Percentiles rank a stretch among this genome's conserved stretches.
Conservation (phyloP, 2,888 invertebrate genomes). For the Carpatolechia fugitivella region DNA sequence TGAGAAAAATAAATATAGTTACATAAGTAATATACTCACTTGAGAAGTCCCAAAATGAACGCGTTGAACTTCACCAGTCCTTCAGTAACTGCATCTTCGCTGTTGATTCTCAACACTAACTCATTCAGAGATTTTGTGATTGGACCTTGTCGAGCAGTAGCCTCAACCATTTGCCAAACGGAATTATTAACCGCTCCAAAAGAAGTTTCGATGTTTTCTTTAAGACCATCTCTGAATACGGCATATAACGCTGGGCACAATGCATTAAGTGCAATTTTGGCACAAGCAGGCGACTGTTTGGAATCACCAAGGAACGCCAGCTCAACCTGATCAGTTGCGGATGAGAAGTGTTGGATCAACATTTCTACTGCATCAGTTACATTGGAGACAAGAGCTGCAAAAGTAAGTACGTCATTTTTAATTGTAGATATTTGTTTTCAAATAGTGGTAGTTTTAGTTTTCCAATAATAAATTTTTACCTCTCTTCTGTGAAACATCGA, state of each 20-base stretch:
- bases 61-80: constrained; percentile 93
- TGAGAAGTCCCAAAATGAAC: constrained; percentile 91
- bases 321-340: constrained; percentile 82
- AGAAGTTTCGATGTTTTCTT: constrained; percentile 88
- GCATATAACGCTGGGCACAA: constrained; percentile 92
- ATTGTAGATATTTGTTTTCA: too few relatives aligned
- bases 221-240: constrained; percentile 90
- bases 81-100: constrained; percentile 89
- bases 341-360: constrained; percentile 84
- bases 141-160: constrained; percentile 91
- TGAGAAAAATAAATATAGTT: background rate
- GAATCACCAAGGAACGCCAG: constrained; percentile 80
- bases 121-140: constrained; percentile 91
- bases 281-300: constrained; percentile 81
- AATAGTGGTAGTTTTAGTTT: too few relatives aligned
- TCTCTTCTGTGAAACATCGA: constrained; percentile 81
- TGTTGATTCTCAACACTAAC: constrained; percentile 89
- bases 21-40: constrained; percentile 76
- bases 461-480: too few relatives aligned
- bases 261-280: constrained; percentile 85
- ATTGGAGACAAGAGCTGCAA: constrained; percentile 84
- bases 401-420: too few relatives aligned
- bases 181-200: constrained; percentile 92
- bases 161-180: constrained; percentile 94
- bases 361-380: constrained; percentile 87